Percentiles rank a stretch among this genome's conserved stretches.
These are phyloP conservation scores for Chaetogeoica ovagalla DNA, from an alignment of 2,888 invertebrate genomes.

Conservation along the genomic window DNA sequence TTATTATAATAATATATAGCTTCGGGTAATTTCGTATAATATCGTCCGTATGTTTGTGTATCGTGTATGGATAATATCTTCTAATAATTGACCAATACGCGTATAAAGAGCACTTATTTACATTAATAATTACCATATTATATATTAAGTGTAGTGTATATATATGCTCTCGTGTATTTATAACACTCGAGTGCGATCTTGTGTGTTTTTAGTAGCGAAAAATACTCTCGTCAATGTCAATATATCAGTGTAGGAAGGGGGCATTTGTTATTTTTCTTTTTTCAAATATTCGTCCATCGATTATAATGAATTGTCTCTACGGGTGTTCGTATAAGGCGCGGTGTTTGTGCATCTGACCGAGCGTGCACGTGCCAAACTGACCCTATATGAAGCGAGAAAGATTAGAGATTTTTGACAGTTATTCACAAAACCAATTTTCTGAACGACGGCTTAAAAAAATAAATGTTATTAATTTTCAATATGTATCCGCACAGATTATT, in stretches of 20 bases:
- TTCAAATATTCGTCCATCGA: conserved; percentile 17
- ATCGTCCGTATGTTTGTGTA: not conserved
- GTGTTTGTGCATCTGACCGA: conserved; percentile 44
- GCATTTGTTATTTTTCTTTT: conserved; percentile 43
- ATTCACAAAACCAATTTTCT: conserved; percentile 17
- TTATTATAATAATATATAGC: no score
- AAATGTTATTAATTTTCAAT: not conserved
- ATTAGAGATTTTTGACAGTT: conserved; percentile 35
- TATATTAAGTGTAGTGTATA: not conserved
- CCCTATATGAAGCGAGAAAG: conserved; percentile 4
- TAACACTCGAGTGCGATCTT: conserved; percentile 20
- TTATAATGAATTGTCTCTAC: conserved; percentile 39
- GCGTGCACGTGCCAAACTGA: conserved; percentile 44
- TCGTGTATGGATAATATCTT: conserved; percentile 17
- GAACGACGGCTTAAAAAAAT: not conserved
- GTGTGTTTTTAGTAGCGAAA: conserved; percentile 33
- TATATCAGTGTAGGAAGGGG: not conserved
- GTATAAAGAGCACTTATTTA: not conserved
- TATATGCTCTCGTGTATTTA: not conserved
- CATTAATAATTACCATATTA: no score
- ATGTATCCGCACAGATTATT: no score
- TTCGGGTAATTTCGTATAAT: not conserved
- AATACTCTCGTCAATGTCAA: conserved; percentile 47
- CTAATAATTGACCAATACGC: conserved; percentile 14
- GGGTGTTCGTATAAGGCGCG: conserved; percentile 39